phyloP scores from a whole-genome alignment of 1,140 invertebrate genomes.

The Archegozetes longisetosus region DNA sequence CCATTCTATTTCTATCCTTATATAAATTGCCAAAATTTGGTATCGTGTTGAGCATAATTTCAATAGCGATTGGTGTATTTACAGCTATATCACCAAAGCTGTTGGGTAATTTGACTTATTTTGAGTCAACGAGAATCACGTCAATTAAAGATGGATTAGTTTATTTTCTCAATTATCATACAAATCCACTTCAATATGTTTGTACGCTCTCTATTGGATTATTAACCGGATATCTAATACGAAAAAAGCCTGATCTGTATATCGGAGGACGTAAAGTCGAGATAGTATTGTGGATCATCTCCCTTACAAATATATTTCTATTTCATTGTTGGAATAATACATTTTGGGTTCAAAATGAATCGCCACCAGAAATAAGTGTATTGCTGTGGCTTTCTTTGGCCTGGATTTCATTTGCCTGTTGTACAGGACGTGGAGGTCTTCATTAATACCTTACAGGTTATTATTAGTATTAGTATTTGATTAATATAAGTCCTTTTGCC shows the following conservation, averaged over 20 bases:
- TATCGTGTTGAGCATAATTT: background rate
- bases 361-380: too few relatives aligned
- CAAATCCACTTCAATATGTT: background rate
- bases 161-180: background rate
- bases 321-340: background rate
- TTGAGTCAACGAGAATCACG: background rate
- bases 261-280: background rate
- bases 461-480: too few relatives aligned
- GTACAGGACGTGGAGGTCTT: too few relatives aligned
- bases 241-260: background rate
- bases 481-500: too few relatives aligned
- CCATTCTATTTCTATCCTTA: background rate
- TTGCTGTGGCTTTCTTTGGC: too few relatives aligned
- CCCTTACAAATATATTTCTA: background rate
- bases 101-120: background rate
- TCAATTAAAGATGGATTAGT: background rate
- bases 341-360: background rate
- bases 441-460: too few relatives aligned
- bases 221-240: constrained; percentile 3
- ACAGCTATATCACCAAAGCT: background rate
- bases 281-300: background rate
- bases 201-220: background rate
- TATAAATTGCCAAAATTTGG: background rate
- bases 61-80: background rate
- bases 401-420: too few relatives aligned